These are phyloP conservation scores for Trididemnum clinides DNA, from an alignment of 23 tunicate genomes.

Conservation along the genomic window DNA sequence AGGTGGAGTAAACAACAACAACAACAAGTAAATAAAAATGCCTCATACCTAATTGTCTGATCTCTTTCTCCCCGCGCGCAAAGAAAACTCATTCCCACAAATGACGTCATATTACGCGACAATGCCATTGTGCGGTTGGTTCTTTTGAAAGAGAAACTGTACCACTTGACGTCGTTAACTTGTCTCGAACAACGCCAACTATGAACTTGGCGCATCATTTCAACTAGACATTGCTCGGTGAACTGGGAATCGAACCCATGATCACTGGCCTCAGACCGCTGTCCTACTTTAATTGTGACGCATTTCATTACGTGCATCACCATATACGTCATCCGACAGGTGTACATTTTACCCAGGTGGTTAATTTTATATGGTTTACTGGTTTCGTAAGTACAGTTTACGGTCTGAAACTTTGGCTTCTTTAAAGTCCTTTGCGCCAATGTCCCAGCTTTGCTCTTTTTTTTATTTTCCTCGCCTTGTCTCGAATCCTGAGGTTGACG, in stretches of 20 bases:
- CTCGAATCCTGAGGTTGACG: too few species aligned
- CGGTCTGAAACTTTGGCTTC: neutral
- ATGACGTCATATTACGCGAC: neutral
- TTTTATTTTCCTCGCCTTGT: too few species aligned
- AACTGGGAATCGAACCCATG: neutral
- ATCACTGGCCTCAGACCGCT: neutral
- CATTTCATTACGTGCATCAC: neutral
- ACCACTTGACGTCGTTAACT: neutral
- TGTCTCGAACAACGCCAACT: constrained; percentile 15
- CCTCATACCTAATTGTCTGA: neutral
- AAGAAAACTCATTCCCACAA: constrained; percentile 4
- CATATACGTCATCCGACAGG: constrained; percentile 1
- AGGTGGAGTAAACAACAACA: neutral
- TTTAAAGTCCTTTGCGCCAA: neutral
- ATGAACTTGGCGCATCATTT: neutral
- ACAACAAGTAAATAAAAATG: neutral
- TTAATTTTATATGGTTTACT: neutral
- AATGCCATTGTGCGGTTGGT: neutral
- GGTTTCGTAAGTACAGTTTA: neutral
- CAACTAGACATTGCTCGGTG: neutral
- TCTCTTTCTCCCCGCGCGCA: neutral
- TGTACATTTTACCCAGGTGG: neutral
- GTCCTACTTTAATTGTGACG: neutral
- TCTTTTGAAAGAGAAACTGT: constrained; percentile 3
- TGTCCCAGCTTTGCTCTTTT: neutral